Conservation (phyloP, 2,113 vertebrate genomes). For the Chionis minor region DNA sequence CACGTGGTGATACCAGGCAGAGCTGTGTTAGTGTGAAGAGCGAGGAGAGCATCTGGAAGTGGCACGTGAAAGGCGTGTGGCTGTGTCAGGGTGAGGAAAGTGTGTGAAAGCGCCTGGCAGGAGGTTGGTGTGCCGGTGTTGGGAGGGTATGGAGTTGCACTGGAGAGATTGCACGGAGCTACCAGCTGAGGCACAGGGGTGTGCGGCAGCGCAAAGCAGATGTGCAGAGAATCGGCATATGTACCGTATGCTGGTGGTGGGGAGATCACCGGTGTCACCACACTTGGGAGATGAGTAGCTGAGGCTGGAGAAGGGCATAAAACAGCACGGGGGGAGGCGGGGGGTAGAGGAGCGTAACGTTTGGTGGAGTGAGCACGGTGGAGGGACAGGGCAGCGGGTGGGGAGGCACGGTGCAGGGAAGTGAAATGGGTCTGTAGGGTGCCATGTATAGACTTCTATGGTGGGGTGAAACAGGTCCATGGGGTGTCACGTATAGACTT, state of each 20-base stretch:
- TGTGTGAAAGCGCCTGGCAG: background rate
- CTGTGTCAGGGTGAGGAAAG: background rate
- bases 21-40: background rate
- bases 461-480: too few species aligned
- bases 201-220: background rate
- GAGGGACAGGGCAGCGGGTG: background rate
- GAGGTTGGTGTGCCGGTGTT: background rate
- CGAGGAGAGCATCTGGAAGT: fast-evolving
- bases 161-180: background rate
- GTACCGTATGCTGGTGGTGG: background rate
- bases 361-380: too few species aligned
- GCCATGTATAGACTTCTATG: background rate
- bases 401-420: background rate
- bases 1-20: background rate
- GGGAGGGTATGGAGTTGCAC: background rate
- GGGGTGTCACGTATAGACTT: too few species aligned
- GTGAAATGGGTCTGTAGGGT: background rate
- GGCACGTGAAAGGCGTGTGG: fast-evolving
- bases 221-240: fast-evolving
- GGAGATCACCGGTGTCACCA: background rate
- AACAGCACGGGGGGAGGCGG: background rate
- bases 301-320: background rate
- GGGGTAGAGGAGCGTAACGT: background rate
- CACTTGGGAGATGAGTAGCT: background rate
- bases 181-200: background rate